These are phyloP conservation scores for Piaya cayana DNA, from an alignment of 2,113 vertebrate species.

Conservation along the genomic window DNA sequence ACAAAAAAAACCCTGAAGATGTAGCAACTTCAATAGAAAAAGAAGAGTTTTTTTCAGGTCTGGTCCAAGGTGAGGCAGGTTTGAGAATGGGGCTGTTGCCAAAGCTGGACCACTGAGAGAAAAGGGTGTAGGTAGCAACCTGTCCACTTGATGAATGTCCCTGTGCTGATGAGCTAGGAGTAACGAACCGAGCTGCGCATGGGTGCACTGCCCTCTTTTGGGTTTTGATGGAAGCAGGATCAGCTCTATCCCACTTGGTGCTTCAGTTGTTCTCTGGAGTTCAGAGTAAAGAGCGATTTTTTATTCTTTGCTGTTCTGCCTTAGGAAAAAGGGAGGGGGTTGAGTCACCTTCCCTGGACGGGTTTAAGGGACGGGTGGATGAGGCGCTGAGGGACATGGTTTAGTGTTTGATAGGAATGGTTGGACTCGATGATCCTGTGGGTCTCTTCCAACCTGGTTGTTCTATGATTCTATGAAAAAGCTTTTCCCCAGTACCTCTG, in stretches of 20 bases:
- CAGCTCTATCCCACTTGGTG: neutral
- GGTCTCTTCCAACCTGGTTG: too few species aligned
- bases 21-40: neutral
- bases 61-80: neutral
- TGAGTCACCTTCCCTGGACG: too few species aligned
- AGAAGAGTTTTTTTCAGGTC: neutral
- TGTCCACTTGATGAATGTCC: neutral
- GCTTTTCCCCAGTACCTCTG: neutral
- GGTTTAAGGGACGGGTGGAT: too few species aligned
- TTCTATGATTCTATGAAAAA: too few species aligned
- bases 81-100: neutral
- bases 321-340: too few species aligned
- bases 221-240: neutral
- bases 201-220: conserved; percentile 50
- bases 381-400: too few species aligned
- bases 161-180: fast-evolving
- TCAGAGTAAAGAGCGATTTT: neutral
- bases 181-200: neutral
- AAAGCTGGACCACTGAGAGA: neutral
- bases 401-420: too few species aligned
- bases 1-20: neutral
- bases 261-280: neutral
- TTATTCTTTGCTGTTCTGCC: fast-evolving
- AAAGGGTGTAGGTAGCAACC: neutral
- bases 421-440: too few species aligned